These are phyloP conservation scores for Galerucella calmariensis DNA, from an alignment of 2,888 invertebrate genomes.

Conservation along the genomic window DNA sequence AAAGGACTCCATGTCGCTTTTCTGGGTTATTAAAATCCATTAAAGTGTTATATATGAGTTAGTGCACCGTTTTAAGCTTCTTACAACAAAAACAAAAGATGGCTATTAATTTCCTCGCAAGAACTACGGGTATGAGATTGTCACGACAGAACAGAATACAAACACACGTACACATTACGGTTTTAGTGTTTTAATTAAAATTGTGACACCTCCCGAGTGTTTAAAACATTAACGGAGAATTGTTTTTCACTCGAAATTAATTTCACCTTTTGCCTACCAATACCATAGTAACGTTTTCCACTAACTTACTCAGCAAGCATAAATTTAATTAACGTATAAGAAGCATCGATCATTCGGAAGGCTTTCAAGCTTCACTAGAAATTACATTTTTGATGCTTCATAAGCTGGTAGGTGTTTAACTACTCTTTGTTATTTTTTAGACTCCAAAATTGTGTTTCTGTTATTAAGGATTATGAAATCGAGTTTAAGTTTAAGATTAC, in stretches of 20 bases:
- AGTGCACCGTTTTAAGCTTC: slow-evolving; percentile 13
- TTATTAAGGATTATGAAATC: no score
- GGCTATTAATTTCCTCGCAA: slow-evolving; percentile 13
- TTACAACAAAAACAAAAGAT: slow-evolving; percentile 10
- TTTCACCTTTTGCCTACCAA: background rate
- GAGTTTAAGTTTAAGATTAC: no score
- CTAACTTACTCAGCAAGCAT: background rate
- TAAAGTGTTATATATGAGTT: slow-evolving; percentile 10
- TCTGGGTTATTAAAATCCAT: no score
- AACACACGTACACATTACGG: background rate
- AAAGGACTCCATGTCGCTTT: no score
- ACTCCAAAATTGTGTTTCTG: no score
- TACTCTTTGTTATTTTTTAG: no score
- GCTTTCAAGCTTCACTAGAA: background rate
- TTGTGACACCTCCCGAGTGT: slow-evolving; percentile 6
- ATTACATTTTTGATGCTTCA: background rate
- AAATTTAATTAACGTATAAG: background rate
- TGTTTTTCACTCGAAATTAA: slow-evolving; percentile 13
- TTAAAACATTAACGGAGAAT: slow-evolving; percentile 9
- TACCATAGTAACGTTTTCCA: background rate
- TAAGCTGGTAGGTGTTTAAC: no score
- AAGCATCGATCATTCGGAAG: background rate
- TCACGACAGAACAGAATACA: slow-evolving; percentile 7
- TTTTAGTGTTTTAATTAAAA: slow-evolving; percentile 10
- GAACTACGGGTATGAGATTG: background rate